Evolutionary conservation across 2,797 vertebrate species (phyloP).

Genomic region (Schizopygopsis pylzovi): DNA sequence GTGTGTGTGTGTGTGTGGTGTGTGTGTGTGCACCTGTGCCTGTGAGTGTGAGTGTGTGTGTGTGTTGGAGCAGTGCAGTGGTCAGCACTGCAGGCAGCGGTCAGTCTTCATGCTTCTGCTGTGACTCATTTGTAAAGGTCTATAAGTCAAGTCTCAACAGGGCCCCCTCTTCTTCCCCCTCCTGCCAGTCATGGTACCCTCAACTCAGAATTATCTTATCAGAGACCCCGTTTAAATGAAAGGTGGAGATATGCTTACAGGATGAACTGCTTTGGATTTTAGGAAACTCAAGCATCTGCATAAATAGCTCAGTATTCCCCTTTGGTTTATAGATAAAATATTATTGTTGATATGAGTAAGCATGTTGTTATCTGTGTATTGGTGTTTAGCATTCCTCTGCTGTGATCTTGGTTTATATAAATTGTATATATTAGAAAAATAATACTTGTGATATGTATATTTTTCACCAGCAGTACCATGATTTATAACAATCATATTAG

Average conservation of each 20-base stretch:
- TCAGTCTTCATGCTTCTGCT: conserved; percentile 38
- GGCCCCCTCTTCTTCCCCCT: conserved; percentile 11
- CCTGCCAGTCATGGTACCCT: background rate
- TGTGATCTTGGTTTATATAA: background rate
- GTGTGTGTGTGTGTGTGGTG: background rate
- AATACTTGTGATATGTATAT: background rate
- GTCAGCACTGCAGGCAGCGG: conserved; percentile 39
- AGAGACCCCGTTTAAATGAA: background rate
- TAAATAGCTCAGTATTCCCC: no score
- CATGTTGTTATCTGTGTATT: background rate
- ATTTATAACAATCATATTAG: background rate
- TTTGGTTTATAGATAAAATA: background rate
- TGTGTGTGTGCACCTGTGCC: conserved; percentile 12
- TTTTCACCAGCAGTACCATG: background rate
- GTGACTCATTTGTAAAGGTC: conserved; percentile 49
- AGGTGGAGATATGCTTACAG: background rate
- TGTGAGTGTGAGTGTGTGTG: conserved; percentile 14
- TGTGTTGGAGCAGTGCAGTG: conserved; percentile 16
- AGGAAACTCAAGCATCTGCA: no score
- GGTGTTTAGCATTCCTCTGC: background rate
- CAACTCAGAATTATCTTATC: conserved; percentile 30
- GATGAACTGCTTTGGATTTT: background rate
- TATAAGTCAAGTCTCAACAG: conserved; percentile 47
- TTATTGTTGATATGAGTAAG: background rate
- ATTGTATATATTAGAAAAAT: background rate